These are phyloP conservation scores for Macrophya alboannulata DNA, from an alignment of 2,888 invertebrate species.

Conservation along the genomic window DNA sequence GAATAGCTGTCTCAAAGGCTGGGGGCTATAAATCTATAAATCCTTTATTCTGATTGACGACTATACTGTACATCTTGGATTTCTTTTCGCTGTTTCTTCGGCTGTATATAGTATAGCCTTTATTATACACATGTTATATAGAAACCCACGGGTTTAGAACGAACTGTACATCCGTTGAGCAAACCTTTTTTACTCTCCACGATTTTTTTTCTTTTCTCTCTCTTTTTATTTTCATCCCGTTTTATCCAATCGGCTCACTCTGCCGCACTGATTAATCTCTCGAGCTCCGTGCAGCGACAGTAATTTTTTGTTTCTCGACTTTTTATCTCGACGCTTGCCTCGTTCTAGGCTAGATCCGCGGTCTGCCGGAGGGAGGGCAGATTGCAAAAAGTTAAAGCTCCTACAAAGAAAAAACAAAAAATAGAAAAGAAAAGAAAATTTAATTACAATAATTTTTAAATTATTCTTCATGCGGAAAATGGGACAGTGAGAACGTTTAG, in stretches of 20 bases:
- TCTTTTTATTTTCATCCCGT: not conserved
- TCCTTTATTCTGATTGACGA: conserved; percentile 46
- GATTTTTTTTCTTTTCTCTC: not conserved
- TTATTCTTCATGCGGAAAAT: not conserved
- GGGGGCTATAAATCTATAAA: conserved; percentile 34
- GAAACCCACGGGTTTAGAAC: not conserved
- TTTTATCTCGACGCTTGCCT: not conserved
- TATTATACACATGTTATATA: not conserved
- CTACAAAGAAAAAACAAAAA: not conserved
- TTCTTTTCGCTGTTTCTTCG: conserved; percentile 1
- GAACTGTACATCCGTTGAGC: conserved; percentile 3
- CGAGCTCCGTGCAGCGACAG: conserved; percentile 12
- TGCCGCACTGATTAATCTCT: conserved; percentile 31
- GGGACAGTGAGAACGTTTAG: not conserved
- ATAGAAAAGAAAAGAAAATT: not conserved
- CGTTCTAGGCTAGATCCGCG: not conserved
- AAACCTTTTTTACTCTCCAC: not conserved
- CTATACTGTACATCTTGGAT: conserved; percentile 3
- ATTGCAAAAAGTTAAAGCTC: not conserved
- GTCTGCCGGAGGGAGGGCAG: not conserved
- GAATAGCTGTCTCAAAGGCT: conserved; percentile 31
- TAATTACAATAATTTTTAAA: not conserved
- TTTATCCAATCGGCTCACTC: not conserved
- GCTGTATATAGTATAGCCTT: not conserved
- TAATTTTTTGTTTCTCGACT: not conserved